Conservation (phyloP, 2,113 vertebrate genomes). For the Dicerorhinus sumatrensis region DNA sequence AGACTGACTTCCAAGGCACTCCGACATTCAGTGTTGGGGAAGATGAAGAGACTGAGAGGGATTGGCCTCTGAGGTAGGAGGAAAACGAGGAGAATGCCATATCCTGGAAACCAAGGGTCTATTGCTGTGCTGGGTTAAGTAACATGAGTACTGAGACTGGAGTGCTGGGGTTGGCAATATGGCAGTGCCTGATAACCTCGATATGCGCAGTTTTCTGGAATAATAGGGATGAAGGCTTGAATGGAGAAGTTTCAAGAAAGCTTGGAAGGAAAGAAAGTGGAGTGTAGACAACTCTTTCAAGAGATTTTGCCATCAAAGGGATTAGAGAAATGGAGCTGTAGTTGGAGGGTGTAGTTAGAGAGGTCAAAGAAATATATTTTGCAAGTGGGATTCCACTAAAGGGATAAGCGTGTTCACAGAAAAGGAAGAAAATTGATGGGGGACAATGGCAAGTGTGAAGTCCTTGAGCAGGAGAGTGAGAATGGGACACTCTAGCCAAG, state of each 20-base stretch:
- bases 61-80: neutral
- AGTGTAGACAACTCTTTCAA: neutral
- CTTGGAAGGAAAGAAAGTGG: neutral
- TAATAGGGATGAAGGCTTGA: neutral
- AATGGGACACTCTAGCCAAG: no score
- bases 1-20: neutral
- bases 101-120: neutral
- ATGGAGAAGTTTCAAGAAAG: neutral
- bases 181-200: no score
- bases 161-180: accelerated
- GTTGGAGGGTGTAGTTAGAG: neutral
- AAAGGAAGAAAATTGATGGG: neutral
- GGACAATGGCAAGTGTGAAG: neutral
- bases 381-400: neutral
- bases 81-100: neutral
- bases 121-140: neutral
- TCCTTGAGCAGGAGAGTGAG: neutral
- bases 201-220: neutral
- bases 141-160: neutral
- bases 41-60: neutral
- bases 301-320: neutral
- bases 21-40: neutral
- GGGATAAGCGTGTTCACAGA: neutral
- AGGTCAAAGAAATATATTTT: neutral
- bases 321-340: neutral